Evolutionary conservation across 1,140 invertebrate genomes (phyloP), one percentile per base, ranked within the genome.

Genomic region (Drosophila subobscura): DNA sequence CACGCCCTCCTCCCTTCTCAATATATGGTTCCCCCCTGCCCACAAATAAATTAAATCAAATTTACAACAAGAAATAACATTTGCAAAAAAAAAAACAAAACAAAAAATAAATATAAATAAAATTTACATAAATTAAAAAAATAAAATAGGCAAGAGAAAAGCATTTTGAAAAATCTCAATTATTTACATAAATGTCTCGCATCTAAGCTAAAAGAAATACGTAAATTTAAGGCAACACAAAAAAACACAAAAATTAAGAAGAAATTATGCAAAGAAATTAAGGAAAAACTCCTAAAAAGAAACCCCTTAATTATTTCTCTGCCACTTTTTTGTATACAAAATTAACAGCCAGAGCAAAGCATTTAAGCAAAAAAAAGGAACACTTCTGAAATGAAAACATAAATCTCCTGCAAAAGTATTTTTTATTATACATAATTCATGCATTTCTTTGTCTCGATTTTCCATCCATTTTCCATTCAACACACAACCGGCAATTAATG

Each of bases 111-210:
- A 67, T 68, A 77, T 86, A 86, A 86, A 86, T 86, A 59, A 88
- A 85, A 85, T 88, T 78, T 88, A 86, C 78, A 74, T 76, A 76
- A 67, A 67, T 23, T 78, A 79, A 56, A 33, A 71, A 56, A 57
- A 41, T 42, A 45, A 60, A 46, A 51, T 50, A 59, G 60, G 58
- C 16, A 56, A 56, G 41, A 58, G 58, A 52, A 61, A 61, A 47
- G 27, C 41, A 61, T 71, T 65, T 37, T 71, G 63, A 70, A 72
- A 44, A 63, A 83, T 88, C 83, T 88, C 83, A 88, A 88, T 85
- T 85, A 88, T 88, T 88, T 88, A 88, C 83, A 88, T 88, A 88
- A 88, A 88, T 88, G 83, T 88, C 83, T 88, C 83, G 83, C 78
- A 83, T 70, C 70, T 88, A 88, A 88, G 83, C 83, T 88, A 86